Percentiles rank a stretch among this genome's conserved stretches.
Conservation (phyloP, 1,140 invertebrate species). For the Drosophila pseudoananassae region DNA sequence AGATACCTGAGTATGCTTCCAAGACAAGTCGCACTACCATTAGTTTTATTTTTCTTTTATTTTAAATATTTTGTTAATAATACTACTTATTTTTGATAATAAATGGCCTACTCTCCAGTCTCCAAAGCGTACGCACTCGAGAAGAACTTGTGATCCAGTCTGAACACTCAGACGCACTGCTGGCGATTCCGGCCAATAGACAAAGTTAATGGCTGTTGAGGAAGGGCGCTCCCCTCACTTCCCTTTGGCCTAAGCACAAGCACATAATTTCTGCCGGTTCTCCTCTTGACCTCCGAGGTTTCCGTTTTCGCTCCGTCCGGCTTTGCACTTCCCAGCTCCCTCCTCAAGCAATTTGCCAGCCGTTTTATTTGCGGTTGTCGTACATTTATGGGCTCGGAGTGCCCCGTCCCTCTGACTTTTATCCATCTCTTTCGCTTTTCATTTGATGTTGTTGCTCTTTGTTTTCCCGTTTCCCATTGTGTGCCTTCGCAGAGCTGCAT, state of each 20-base stretch:
- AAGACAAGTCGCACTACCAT: not conserved
- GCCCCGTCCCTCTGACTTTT: constrained; percentile 8
- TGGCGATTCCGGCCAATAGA: constrained; percentile 37
- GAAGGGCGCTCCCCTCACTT: constrained; percentile 4
- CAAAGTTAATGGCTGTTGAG: constrained; percentile 55
- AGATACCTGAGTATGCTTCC: not conserved
- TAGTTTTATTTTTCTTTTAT: not conserved
- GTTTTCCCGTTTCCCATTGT: constrained; percentile 16
- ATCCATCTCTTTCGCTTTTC: constrained; percentile 8
- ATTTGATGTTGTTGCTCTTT: constrained; percentile 26
- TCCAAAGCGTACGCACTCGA: not conserved
- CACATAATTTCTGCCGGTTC: constrained; percentile 63
- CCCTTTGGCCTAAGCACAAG: constrained; percentile 36
- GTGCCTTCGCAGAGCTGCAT: constrained; percentile 16
- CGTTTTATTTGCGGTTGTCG: constrained; percentile 80
- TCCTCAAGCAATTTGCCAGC: constrained; percentile 68
- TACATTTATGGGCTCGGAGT: constrained; percentile 61
- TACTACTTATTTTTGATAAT: not conserved
- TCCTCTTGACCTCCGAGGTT: not conserved
- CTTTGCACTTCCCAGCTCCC: constrained; percentile 13
- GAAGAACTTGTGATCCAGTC: constrained; percentile 39
- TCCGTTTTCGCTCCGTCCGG: not conserved
- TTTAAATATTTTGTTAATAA: too few species aligned
- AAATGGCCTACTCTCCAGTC: not conserved
- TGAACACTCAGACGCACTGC: constrained; percentile 16